Evolutionary conservation across 2,113 vertebrate species (phyloP), one percentile per base, ranked within the genome.

Genomic region (Crotalus viridis): DNA sequence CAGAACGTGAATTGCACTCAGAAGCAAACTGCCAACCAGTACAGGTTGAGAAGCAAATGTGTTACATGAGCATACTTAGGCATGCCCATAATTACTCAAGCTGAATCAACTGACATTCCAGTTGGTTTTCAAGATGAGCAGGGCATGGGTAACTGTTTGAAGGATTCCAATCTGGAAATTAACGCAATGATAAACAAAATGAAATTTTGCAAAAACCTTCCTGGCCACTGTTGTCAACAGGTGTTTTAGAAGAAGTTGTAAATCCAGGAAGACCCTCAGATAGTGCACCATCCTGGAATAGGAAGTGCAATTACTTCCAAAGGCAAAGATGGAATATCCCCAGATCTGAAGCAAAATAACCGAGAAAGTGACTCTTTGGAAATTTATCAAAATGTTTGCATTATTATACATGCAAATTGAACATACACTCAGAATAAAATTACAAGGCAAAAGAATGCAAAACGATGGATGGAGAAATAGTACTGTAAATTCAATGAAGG

Each of bases 401-500:
- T 2, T 81, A 64, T 52, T 85, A 19, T 39, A 61, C 28, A 39
- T 48, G 26, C 26, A 89, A 85, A 28, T 33, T 89, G 88, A 90
- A 88, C n/a, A 93, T 91, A 95, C 0, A 85, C 17, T 0, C 0
- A 91, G 86, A 89, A 92, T 48, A 93, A 93, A 94, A 56, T 13
- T 6, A 33, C 46, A 52, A 57, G 51, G 7, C 3, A 33, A 89
- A 88, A 48, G 10, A 55, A 74, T 55, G 85, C 52, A 91, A 90
- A 95, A 87, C 26, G 87, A 91, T 10, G 89, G 95, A 90, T 5
- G 91, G 0, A 93, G 93, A 93, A n/a, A 94, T 51, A 90, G 93
- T 88, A 90, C 92, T 90, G 93, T 90, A 94, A 95, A 95, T 96
- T 94, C 94, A 96, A 96, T 95, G 94, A 96, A 92, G 88, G 93